Evolutionary conservation across 2,888 invertebrate genomes (phyloP).

Genomic region (Pseudeuparius sepicola): DNA sequence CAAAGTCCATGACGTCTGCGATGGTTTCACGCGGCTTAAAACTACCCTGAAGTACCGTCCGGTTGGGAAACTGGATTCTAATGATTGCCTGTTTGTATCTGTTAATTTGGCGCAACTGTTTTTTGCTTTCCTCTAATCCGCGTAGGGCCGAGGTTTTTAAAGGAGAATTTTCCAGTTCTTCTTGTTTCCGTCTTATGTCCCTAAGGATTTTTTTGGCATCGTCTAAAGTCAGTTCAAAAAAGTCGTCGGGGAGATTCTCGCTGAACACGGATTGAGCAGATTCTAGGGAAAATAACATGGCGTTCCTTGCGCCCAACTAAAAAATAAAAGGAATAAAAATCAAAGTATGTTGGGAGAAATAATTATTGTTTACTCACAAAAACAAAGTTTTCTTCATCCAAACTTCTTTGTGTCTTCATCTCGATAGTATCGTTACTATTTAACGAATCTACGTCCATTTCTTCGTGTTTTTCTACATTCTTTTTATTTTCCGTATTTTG

Average conservation of each 20-base stretch:
- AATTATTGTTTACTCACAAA: slow-evolving; percentile 34
- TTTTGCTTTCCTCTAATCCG: slow-evolving; percentile 47
- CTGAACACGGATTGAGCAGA: slow-evolving; percentile 51
- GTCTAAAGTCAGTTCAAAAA: slow-evolving; percentile 75
- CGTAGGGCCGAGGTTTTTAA: slow-evolving; percentile 58
- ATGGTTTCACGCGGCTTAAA: slow-evolving; percentile 72
- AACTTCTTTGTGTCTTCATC: slow-evolving; percentile 16
- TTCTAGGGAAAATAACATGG: slow-evolving; percentile 58
- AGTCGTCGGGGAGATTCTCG: slow-evolving; percentile 74
- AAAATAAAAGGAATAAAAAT: slow-evolving; percentile 26
- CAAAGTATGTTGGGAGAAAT: slow-evolving; percentile 6
- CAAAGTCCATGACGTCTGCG: slow-evolving; percentile 59
- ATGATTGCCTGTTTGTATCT: slow-evolving; percentile 70
- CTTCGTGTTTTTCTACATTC: too few relatives aligned
- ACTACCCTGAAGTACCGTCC: slow-evolving; percentile 74
- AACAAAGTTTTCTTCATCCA: slow-evolving; percentile 34
- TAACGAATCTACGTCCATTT: slow-evolving; percentile 27
- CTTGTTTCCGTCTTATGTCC: slow-evolving; percentile 57
- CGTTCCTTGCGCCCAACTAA: slow-evolving; percentile 64
- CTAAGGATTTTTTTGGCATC: slow-evolving; percentile 69
- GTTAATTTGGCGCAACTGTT: slow-evolving; percentile 47
- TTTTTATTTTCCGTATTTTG: slow-evolving; percentile 20
- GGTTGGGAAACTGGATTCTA: slow-evolving; percentile 78
- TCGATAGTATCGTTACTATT: slow-evolving; percentile 17
- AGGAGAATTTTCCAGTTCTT: slow-evolving; percentile 61